Evolutionary conservation across 2,113 vertebrate genomes (phyloP), one percentile per base, ranked within the genome.

Genomic region (Tricholaema leucomelas): DNA sequence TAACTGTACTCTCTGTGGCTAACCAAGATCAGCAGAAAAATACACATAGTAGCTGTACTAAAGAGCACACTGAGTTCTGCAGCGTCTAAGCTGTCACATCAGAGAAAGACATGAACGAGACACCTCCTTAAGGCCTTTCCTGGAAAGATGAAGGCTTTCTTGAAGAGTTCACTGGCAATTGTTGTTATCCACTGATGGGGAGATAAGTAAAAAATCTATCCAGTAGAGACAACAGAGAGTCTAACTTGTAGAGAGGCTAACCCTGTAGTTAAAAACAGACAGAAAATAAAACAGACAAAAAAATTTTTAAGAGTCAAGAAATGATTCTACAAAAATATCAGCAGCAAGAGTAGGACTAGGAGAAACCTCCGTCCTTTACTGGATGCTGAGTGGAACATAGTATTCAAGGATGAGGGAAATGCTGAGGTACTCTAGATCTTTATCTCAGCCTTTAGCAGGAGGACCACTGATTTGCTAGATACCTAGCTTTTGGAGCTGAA

Each of bases 111-210:
- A 81, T 4, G 8, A 13, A 21, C 30, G 35, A 63, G 35, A 36
- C 73, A 60, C 46, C 15, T 66, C 27, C 72, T 81, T 30, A 54
- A 77, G 60, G 18, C 27, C 27, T 56, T 46, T 52, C 28, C 69
- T 60, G 56, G 60, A 88, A 91, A 86, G 71, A 87, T 15, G 10
- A 81, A 69, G 50, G 13, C 25, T 81, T 92, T 94, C 42, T 72
- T 73, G 15, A 80, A 82, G 50, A 81, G 23, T 59, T 79, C 25
- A 64, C n/a, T 3, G 17, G 16, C 17, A 35, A 9, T 5, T n/a
- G 12, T 4, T n/a, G 16, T 31, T 42, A 67, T 35, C 40, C 46
- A 35, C 9, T 56, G 5, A 23, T 30, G 27, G 40, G 24, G 25
- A 88, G 8, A 71, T 7, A 61, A 13, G 42, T 18, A 52, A 84